A percentile compares a stretch with the other conserved stretches of the same genome.
Evolutionary conservation across 1,140 invertebrate species (phyloP).

Genomic region (Drosophila tropicalis): DNA sequence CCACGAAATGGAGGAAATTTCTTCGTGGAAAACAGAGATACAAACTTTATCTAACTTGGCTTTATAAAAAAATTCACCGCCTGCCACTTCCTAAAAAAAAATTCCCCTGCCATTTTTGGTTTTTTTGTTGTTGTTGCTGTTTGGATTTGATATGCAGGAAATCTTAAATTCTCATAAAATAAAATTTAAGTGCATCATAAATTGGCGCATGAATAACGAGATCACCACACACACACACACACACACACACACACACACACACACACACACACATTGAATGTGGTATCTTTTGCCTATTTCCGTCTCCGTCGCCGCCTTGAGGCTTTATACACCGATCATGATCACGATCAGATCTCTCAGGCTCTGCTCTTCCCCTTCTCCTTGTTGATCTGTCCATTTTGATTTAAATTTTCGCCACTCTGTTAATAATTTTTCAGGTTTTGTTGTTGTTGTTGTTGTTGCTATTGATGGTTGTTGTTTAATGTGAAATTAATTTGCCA

Average conservation of each 20-base stretch:
- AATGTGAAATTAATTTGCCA: conserved; percentile 76
- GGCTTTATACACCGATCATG: conserved; percentile 21
- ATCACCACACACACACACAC: conserved; percentile 47
- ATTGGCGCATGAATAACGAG: conserved; percentile 77
- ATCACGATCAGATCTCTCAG: conserved; percentile 26
- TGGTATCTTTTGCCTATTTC: conserved; percentile 57
- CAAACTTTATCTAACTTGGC: background rate
- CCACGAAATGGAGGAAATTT: background rate
- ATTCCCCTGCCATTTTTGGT: conserved; percentile 49
- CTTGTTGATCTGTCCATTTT: conserved; percentile 24
- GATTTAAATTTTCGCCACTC: conserved; percentile 56
- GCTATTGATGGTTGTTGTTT: conserved; percentile 37
- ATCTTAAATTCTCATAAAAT: conserved; percentile 81
- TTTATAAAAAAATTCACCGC: background rate
- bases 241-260: conserved; percentile 21
- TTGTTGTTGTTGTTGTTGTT: conserved; percentile 3
- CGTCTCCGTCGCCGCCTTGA: conserved; percentile 54
- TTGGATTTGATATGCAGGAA: conserved; percentile 67
- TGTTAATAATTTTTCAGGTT: conserved; percentile 59
- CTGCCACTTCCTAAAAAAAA: background rate
- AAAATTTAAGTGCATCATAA: conserved; percentile 79
- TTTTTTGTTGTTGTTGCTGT: conserved; percentile 13
- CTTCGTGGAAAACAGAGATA: background rate
- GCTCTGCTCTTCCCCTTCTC: conserved; percentile 24
- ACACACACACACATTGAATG: conserved; percentile 7